phyloP scores from a whole-genome alignment of 1,140 invertebrate genomes.

The Drosophila paulistorum region DNA sequence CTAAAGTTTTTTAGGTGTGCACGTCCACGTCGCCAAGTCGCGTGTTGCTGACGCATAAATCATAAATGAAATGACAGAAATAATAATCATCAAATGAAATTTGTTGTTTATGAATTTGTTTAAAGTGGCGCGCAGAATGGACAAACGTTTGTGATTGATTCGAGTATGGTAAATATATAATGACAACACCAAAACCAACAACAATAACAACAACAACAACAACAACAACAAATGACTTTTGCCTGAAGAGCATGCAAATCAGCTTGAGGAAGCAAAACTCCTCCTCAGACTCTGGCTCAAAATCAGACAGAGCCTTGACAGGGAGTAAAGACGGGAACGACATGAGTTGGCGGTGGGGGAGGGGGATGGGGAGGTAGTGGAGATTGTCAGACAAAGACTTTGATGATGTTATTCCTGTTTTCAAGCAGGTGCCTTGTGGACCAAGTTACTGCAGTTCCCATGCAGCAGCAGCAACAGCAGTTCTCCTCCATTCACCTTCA shows the following conservation, averaged over 20 bases:
- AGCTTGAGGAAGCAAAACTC: constrained; percentile 34
- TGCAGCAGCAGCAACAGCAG: constrained; percentile 33
- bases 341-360: too few species aligned
- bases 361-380: too few species aligned
- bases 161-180: constrained; percentile 66
- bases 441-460: constrained; percentile 9
- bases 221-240: constrained; percentile 26
- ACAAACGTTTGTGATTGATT: constrained; percentile 64
- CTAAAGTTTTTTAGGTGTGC: constrained; percentile 18
- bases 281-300: not conserved
- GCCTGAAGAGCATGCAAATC: constrained; percentile 70
- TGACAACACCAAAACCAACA: constrained; percentile 43
- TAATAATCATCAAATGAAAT: constrained; percentile 75
- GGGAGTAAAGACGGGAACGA: constrained; percentile 18
- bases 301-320: constrained; percentile 23
- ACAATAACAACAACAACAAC: constrained; percentile 24
- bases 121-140: constrained; percentile 73
- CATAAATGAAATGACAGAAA: constrained; percentile 58
- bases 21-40: constrained; percentile 49
- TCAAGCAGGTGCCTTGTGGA: constrained; percentile 42
- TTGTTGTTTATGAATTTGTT: constrained; percentile 76
- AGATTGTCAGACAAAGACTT: constrained; percentile 31
- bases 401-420: constrained; percentile 64
- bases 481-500: constrained; percentile 20
- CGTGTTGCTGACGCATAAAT: constrained; percentile 78